These are phyloP conservation scores for Procambarus clarkii DNA, from an alignment of 1,140 invertebrate genomes.

Conservation along the genomic window DNA sequence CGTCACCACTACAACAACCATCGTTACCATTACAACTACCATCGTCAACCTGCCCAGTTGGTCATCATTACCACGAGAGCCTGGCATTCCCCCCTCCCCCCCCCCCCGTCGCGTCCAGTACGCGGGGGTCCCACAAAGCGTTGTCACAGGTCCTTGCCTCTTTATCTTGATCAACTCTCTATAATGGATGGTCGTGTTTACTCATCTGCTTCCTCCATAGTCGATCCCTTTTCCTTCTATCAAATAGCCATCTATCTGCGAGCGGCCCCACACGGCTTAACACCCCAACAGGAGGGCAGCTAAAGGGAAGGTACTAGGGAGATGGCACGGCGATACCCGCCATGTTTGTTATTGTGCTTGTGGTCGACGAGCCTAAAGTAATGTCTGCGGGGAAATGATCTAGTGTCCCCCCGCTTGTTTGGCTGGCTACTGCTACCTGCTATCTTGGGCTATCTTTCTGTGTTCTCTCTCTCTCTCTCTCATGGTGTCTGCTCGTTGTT, in stretches of 20 bases:
- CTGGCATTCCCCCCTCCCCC: too few relatives aligned
- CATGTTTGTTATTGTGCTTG: constrained; percentile 34
- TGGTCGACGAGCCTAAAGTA: neutral
- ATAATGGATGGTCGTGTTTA: constrained; percentile 58
- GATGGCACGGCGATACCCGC: neutral
- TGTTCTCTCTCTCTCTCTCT: too few relatives aligned
- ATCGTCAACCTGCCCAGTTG: constrained; percentile 31
- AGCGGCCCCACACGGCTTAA: neutral
- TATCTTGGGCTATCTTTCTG: neutral
- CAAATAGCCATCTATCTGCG: constrained; percentile 4
- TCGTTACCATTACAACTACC: constrained; percentile 2
- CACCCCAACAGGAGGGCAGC: neutral
- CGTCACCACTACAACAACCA: constrained; percentile 16
- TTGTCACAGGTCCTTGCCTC: neutral
- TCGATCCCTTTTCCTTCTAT: neutral
- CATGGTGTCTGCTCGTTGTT: too few relatives aligned
- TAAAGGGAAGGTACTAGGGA: neutral
- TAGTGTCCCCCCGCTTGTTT: constrained; percentile 41
- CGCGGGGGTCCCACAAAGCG: neutral
- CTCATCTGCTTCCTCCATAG: constrained; percentile 35
- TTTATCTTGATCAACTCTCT: constrained; percentile 24
- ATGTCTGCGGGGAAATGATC: constrained; percentile 18
- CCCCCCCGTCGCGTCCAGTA: neutral
- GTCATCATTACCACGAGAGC: constrained; percentile 35
- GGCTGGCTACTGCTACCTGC: constrained; percentile 30